Conservation (phyloP, 1,140 invertebrate genomes). For the Trialeurodes vaporariorum region DNA sequence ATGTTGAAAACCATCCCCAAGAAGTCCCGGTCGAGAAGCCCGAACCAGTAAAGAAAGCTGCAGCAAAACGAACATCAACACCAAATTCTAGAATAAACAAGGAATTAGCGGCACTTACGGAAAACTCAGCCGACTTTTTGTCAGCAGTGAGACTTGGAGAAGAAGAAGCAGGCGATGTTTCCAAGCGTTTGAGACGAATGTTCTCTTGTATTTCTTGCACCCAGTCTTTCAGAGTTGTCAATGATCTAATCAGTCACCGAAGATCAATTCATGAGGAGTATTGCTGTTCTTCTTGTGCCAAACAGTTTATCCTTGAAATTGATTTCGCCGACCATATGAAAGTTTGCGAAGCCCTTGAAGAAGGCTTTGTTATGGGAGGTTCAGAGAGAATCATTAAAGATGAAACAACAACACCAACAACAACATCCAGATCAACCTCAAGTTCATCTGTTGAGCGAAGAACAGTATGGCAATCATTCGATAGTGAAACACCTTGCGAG, state of each 20-base stretch:
- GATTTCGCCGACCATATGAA: constrained; percentile 38
- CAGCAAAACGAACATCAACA: constrained; percentile 4
- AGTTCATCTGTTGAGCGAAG: not conserved
- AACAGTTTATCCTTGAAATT: constrained; percentile 28
- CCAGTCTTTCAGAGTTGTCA: constrained; percentile 3
- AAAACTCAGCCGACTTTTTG: constrained; percentile 10
- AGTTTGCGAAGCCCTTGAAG: constrained; percentile 24
- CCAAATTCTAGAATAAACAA: constrained; percentile 14
- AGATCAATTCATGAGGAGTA: not conserved
- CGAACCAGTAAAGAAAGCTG: constrained; percentile 8
- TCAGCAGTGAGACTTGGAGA: constrained; percentile 11
- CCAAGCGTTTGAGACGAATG: constrained; percentile 14
- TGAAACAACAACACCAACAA: not conserved
- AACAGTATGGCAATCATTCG: constrained; percentile 10
- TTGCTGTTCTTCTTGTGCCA: not conserved
- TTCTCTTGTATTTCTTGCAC: constrained; percentile 12
- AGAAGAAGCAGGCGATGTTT: constrained; percentile 14
- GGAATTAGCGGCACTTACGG: constrained; percentile 12
- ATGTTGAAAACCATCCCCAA: constrained; percentile 28
- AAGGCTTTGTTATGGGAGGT: constrained; percentile 12
- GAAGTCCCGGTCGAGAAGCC: constrained; percentile 13
- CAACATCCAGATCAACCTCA: not conserved
- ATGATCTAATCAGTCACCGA: constrained; percentile 5
- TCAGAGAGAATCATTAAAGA: constrained; percentile 5
- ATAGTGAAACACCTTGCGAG: constrained; percentile 34